Conservation (phyloP, 2,797 vertebrate genomes). For the Todus mexicanus region DNA sequence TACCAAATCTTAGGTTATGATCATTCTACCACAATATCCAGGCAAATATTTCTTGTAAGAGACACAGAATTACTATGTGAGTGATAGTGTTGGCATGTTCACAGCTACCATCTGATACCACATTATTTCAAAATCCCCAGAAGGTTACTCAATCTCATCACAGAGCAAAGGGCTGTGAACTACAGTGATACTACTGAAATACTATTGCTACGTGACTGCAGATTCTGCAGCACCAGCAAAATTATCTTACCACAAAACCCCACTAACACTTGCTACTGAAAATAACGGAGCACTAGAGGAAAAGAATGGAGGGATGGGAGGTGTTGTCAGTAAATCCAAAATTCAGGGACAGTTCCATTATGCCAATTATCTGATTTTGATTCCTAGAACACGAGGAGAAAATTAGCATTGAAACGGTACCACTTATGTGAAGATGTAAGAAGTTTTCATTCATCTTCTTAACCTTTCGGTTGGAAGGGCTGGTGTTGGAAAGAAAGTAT, state of each 20-base stretch:
- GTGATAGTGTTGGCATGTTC: background rate
- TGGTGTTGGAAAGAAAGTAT: background rate
- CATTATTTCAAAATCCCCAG: background rate
- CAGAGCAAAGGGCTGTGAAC: background rate
- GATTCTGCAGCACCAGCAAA: background rate
- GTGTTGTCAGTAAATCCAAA: background rate
- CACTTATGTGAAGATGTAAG: fast-evolving
- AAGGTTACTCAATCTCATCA: background rate
- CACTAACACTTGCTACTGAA: background rate
- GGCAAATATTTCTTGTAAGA: background rate
- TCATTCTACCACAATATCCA: background rate
- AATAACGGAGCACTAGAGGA: background rate
- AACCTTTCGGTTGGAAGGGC: background rate
- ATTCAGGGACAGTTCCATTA: background rate
- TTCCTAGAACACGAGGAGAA: background rate
- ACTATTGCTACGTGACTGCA: background rate
- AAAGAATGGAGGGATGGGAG: background rate
- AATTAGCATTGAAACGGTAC: background rate
- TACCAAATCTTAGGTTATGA: background rate
- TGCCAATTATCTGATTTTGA: background rate
- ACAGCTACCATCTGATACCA: background rate
- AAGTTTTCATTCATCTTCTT: background rate
- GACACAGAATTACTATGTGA: background rate
- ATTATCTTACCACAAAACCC: background rate
- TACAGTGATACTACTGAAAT: background rate